These are phyloP conservation scores for Drosophila diplacantha DNA, from an alignment of 2,888 invertebrate genomes.

Conservation along the genomic window DNA sequence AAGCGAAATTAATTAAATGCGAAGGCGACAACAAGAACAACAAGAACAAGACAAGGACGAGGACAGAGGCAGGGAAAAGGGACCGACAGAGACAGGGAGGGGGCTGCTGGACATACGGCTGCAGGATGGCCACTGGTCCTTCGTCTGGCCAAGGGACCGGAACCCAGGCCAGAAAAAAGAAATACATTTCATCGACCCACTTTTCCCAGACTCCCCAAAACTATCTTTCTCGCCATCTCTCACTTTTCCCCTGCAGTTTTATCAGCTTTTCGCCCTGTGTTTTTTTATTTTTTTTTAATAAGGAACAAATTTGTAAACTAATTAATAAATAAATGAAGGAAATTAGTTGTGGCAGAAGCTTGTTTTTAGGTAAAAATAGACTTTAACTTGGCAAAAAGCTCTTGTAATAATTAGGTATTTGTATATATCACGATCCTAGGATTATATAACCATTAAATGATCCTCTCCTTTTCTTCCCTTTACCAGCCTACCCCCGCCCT, in stretches of 20 bases:
- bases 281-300: background rate
- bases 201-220: constrained; percentile 6
- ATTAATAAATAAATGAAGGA: background rate
- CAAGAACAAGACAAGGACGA: constrained; percentile 30
- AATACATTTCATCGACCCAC: constrained; percentile 41
- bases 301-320: background rate
- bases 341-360: background rate
- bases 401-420: background rate
- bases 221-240: background rate
- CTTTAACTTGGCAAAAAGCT: too few species aligned
- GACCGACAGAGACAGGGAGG: background rate
- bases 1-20: constrained; percentile 71
- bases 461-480: background rate
- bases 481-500: constrained; percentile 72
- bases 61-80: background rate
- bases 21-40: constrained; percentile 39
- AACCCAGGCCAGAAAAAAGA: constrained; percentile 21
- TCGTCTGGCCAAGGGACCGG: constrained; percentile 14
- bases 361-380: background rate
- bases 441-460: background rate
- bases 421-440: background rate
- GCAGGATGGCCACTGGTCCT: background rate
- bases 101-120: background rate
- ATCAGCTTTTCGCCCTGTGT: background rate
- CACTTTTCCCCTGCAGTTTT: background rate